Conservation (phyloP, 2,888 invertebrate genomes). For the Calameuta pallipes region DNA sequence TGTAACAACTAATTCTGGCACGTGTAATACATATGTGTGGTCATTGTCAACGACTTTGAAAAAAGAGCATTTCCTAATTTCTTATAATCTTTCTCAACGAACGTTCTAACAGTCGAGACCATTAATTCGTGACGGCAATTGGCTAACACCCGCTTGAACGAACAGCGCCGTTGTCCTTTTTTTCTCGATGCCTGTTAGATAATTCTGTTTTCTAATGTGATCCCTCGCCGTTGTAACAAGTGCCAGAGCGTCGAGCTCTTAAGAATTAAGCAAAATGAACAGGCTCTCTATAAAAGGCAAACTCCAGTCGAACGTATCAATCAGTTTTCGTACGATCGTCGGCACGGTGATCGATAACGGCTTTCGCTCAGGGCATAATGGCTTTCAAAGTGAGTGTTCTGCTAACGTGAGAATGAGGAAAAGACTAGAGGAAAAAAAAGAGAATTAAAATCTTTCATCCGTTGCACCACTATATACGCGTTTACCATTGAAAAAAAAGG, state of each 20-base stretch:
- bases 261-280: constrained; percentile 2
- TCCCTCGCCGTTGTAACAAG: neutral
- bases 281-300: constrained; percentile 40
- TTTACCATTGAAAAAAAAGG: neutral
- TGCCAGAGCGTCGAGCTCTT: neutral
- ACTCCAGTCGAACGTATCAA: constrained; percentile 8
- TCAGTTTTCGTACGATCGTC: constrained; percentile 7
- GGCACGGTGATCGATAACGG: constrained; percentile 23
- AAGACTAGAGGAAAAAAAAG: neutral
- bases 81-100: neutral
- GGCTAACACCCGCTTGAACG: constrained; percentile 39
- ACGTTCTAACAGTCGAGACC: neutral
- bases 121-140: neutral
- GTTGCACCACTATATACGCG: constrained; percentile 10
- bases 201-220: constrained; percentile 55
- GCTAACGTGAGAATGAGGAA: constrained; percentile 2
- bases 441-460: constrained; percentile 26
- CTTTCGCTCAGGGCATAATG: constrained; percentile 24
- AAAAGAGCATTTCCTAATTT: constrained; percentile 23
- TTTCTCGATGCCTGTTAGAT: constrained; percentile 46
- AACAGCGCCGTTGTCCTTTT: constrained; percentile 33
- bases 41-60: neutral
- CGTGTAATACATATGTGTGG: neutral
- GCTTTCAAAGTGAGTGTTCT: constrained; percentile 37
- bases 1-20: neutral